A percentile compares a stretch with the other conserved stretches of the same genome.
Evolutionary conservation across 2,888 invertebrate species (phyloP).

Genomic region (Cacoxenus indagator): DNA sequence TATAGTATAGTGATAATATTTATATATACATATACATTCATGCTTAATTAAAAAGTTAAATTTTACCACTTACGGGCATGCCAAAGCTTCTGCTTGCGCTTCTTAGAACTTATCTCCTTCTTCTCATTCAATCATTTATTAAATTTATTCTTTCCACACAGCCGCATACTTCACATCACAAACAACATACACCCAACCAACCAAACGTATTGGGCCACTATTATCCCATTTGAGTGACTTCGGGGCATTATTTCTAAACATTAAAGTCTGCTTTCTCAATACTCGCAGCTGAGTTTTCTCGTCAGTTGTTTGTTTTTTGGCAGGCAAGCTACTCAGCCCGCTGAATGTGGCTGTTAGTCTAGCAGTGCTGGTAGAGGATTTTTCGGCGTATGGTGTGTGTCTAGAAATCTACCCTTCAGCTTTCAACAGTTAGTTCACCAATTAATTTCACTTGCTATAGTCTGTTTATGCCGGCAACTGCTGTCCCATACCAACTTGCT

Average conservation of each 20-base stretch:
- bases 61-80: constrained; percentile 16
- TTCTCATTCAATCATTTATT: background rate
- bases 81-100: background rate
- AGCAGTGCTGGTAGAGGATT: background rate
- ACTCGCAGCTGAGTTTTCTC: background rate
- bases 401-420: background rate
- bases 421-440: background rate
- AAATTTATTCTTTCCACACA: no score
- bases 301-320: background rate
- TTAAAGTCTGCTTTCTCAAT: background rate
- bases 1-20: background rate
- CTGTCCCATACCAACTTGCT: background rate
- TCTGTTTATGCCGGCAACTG: background rate
- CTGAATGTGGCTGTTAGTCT: background rate
- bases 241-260: constrained; percentile 8
- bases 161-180: background rate
- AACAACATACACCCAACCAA: background rate
- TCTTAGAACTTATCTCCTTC: background rate
- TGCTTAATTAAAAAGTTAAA: constrained; percentile 21
- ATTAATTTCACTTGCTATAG: background rate
- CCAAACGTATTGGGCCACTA: background rate
- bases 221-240: background rate
- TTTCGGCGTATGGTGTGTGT: background rate
- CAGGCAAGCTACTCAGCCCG: background rate
- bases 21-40: background rate